These are phyloP conservation scores for Penaeus vannamei DNA, from an alignment of 1,140 invertebrate genomes.

Conservation along the genomic window DNA sequence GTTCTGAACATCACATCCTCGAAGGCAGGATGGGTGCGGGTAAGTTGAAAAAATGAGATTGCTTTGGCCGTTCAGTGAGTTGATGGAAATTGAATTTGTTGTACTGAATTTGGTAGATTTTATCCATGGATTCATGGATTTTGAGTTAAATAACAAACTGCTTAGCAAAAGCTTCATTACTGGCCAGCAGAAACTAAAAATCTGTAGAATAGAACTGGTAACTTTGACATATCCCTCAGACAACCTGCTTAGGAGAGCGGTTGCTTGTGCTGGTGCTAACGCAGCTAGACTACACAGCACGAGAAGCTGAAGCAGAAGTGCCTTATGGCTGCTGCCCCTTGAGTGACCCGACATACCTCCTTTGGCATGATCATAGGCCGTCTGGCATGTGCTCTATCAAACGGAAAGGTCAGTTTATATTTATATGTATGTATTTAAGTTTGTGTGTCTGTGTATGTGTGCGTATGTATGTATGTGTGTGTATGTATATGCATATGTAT, in stretches of 20 bases:
- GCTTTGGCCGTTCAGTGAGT: not conserved
- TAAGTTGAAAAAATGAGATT: slow-evolving; percentile 3
- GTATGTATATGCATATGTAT: too few species aligned
- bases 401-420: slow-evolving; percentile 59
- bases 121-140: too few species aligned
- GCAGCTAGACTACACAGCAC: slow-evolving; percentile 65
- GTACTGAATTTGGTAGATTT: too few species aligned
- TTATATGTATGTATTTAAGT: too few species aligned
- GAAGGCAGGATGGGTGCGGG: slow-evolving; percentile 63
- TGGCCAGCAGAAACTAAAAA: not conserved
- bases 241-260: slow-evolving; percentile 60
- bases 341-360: slow-evolving; percentile 61
- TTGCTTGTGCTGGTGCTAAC: slow-evolving; percentile 64
- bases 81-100: not conserved
- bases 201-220: not conserved
- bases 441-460: too few species aligned
- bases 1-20: slow-evolving; percentile 52
- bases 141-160: too few species aligned
- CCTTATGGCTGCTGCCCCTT: slow-evolving; percentile 67
- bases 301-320: slow-evolving; percentile 64
- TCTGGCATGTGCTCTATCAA: slow-evolving; percentile 69
- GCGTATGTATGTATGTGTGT: too few species aligned
- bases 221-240: slow-evolving; percentile 38
- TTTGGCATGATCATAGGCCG: slow-evolving; percentile 67
- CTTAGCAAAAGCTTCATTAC: not conserved